These are phyloP conservation scores for Lissocephala sabroskyi DNA, from an alignment of 2,888 invertebrate genomes.

Conservation along the genomic window DNA sequence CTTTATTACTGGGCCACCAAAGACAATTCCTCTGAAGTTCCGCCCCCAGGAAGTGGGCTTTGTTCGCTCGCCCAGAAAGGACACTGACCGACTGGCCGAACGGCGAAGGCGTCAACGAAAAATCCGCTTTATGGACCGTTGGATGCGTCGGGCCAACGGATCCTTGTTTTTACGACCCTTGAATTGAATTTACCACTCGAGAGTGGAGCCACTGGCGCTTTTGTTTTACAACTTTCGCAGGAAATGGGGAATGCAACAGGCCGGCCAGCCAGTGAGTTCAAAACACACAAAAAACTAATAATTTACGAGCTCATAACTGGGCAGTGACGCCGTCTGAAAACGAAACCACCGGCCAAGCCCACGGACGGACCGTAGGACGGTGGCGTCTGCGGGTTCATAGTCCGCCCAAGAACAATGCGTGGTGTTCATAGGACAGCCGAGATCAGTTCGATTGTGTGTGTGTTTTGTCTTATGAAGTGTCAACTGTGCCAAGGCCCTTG, in stretches of 20 bases:
- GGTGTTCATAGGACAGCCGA: constrained; percentile 22
- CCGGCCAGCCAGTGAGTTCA: constrained; percentile 29
- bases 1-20: constrained; percentile 62
- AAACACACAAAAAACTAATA: constrained; percentile 36
- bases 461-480: constrained; percentile 37
- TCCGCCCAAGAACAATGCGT: background rate
- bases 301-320: constrained; percentile 62
- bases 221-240: constrained; percentile 58
- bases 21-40: too few relatives aligned
- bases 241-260: constrained; percentile 33
- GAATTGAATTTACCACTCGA: constrained; percentile 34
- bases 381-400: background rate
- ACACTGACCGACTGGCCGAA: constrained; percentile 7
- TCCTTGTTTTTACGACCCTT: constrained; percentile 30
- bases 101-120: constrained; percentile 49
- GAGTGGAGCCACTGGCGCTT: constrained; percentile 18
- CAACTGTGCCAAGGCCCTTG: constrained; percentile 26
- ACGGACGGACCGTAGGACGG: background rate
- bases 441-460: too few relatives aligned
- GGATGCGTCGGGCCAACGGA: constrained; percentile 27
- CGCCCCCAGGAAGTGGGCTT: constrained; percentile 30
- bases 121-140: constrained; percentile 48
- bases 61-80: background rate
- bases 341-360: constrained; percentile 28
- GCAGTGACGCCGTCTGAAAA: constrained; percentile 17